Conservation (phyloP, 53 echinoderm and acorn worm genomes). For the Astropecten irregularis region DNA sequence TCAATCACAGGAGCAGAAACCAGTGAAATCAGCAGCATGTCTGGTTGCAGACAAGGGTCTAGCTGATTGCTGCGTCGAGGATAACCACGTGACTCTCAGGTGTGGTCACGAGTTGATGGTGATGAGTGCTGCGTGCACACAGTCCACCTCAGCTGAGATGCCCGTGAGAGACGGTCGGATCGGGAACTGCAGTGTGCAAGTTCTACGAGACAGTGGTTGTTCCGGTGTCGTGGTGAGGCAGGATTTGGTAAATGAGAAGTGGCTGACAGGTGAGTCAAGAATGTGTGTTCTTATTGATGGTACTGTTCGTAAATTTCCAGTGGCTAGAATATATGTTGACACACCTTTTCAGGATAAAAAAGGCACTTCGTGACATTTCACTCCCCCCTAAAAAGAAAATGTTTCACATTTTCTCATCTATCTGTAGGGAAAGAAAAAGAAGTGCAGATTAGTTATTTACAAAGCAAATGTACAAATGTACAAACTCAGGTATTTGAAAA, state of each 20-base stretch:
- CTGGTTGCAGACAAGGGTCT: not conserved
- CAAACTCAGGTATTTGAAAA: too few relatives aligned
- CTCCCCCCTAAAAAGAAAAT: too few relatives aligned
- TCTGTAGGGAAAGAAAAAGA: too few relatives aligned
- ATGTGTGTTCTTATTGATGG: conserved; percentile 60
- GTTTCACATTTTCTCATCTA: too few relatives aligned
- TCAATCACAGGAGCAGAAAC: not conserved
- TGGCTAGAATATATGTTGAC: conserved; percentile 48
- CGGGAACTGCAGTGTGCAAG: not conserved
- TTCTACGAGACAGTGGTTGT: conserved; percentile 53
- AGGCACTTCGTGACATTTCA: too few relatives aligned
- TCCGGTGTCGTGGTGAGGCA: conserved; percentile 40
- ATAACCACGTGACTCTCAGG: not conserved
- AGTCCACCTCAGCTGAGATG: not conserved
- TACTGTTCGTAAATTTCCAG: conserved; percentile 47
- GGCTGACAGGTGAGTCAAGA: conserved; percentile 24
- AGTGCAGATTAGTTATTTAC: too few relatives aligned
- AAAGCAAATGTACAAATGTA: too few relatives aligned
- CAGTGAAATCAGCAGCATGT: not conserved
- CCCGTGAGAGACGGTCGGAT: conserved; percentile 18
- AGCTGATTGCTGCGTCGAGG: not conserved
- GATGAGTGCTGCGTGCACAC: conserved; percentile 12
- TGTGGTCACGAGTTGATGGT: conserved; percentile 25
- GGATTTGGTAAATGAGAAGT: not conserved
- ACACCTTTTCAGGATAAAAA: too few relatives aligned